Base-by-base conservation (phyloP, 1,140 invertebrate species). In the Parapsyche elsis region DNA sequence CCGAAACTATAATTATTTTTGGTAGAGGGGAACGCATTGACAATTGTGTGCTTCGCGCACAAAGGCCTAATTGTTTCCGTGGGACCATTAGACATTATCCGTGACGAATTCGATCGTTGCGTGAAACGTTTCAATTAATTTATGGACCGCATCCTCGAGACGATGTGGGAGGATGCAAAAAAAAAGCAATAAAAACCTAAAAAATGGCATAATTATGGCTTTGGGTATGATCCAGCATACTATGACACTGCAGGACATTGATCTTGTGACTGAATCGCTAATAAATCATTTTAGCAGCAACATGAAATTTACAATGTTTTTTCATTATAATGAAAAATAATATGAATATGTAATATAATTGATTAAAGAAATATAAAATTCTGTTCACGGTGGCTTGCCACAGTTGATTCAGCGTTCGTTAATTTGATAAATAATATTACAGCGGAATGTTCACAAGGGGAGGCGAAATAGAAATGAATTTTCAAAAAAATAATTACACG, bases 71-170 rank as follows among this genome's bases (percentile, higher is more conserved):
- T 75, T 75, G 73, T 75, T 75, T 75, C 45, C 73, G 21, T 23
- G 73, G 46, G 9, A 21, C 57, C 75, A 64, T 77, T 77, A 77
- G 59, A 77, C 75, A 77, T 49, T 64, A 64, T 77, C 57, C 75
- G 59, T 67, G 75, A 45, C 75, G 24, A 64, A 77, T 77, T 30
- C 53, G 75, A 77, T 77, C 9, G 10, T 10, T 30, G 30, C 75
- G 75, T 77, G 75, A 77, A 77, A 77, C 75, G 75, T 77, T 77
- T 77, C 75, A 77, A 77, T 77, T 77, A 77, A 77, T 77, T 77
- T 77, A 77, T 64, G 75, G 26, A 21, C 75, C 57, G 57, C 10
- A 26, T 38, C 75, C 24, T 59, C 30, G 7, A 38, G 30, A 4
- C 30, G 7, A 7, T 7, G 30, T 38, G 30, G 30, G 30, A 38